Evolutionary conservation across 2,797 vertebrate genomes (phyloP).

Genomic region (Buceros bicornis): DNA sequence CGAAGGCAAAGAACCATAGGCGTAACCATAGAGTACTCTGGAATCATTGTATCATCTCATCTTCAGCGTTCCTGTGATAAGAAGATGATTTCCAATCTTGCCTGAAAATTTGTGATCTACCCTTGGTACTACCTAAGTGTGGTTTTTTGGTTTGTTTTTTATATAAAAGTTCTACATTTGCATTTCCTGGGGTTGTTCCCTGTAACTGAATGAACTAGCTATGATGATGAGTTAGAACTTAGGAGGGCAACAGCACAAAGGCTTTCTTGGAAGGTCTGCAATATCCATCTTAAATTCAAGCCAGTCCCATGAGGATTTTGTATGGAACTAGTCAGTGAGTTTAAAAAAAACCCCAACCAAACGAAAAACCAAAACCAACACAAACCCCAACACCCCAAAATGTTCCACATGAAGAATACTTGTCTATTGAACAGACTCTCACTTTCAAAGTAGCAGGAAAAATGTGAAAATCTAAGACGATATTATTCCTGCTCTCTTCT

Average conservation of each 20-base stretch:
- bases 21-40: background rate
- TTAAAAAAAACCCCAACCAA: background rate
- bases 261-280: background rate
- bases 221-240: background rate
- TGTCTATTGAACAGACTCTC: background rate
- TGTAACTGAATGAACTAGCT: background rate
- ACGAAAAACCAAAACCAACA: background rate
- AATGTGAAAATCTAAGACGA: accelerated
- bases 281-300: background rate
- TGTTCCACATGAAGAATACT: background rate
- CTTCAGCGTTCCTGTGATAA: background rate
- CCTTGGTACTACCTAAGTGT: background rate
- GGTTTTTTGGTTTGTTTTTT: background rate
- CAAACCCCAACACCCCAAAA: background rate
- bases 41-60: background rate
- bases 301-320: background rate
- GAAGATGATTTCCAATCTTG: background rate
- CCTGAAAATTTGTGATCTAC: background rate
- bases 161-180: background rate
- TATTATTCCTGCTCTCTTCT: background rate
- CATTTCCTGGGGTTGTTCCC: background rate
- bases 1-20: background rate
- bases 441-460: background rate
- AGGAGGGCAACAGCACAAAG: background rate
- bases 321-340: background rate